These are phyloP conservation scores for Gila orcuttii DNA, from an alignment of 2,113 vertebrate genomes.

Conservation along the genomic window DNA sequence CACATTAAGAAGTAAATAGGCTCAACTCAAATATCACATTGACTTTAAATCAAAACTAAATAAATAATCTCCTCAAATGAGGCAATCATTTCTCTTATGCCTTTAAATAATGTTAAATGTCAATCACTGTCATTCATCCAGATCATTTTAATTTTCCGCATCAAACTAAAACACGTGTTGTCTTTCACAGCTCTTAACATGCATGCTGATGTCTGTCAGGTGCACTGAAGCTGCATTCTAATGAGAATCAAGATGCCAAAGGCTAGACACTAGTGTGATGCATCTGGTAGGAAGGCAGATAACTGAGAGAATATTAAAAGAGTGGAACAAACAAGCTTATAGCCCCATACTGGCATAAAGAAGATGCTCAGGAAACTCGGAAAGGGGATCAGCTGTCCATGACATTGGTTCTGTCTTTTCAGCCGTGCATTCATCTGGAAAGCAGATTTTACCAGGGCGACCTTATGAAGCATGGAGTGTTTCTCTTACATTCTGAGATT, in stretches of 20 bases:
- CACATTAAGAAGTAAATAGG: background rate
- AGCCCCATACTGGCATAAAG: background rate
- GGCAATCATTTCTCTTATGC: background rate
- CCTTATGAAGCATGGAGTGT: background rate
- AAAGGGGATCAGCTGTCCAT: constrained; percentile 21
- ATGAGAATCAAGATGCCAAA: constrained; percentile 3
- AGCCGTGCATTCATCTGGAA: background rate
- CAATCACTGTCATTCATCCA: background rate
- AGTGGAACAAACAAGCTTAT: constrained; percentile 44
- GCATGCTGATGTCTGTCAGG: background rate
- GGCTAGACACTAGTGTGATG: background rate
- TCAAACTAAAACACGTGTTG: background rate
- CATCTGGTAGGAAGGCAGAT: constrained; percentile 4
- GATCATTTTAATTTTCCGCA: background rate
- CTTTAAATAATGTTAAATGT: constrained; percentile 1
- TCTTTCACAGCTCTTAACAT: background rate
- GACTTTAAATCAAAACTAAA: background rate
- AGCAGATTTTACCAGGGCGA: background rate
- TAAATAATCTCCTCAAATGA: background rate
- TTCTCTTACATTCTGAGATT: background rate
- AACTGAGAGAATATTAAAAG: constrained; percentile 27
- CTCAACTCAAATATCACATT: too few relatives aligned
- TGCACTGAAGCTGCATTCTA: constrained; percentile 7
- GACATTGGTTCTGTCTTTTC: constrained; percentile 13
- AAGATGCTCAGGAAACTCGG: background rate